Base-by-base conservation (phyloP, 2,797 vertebrate species). In the Micromesistius poutassou region DNA sequence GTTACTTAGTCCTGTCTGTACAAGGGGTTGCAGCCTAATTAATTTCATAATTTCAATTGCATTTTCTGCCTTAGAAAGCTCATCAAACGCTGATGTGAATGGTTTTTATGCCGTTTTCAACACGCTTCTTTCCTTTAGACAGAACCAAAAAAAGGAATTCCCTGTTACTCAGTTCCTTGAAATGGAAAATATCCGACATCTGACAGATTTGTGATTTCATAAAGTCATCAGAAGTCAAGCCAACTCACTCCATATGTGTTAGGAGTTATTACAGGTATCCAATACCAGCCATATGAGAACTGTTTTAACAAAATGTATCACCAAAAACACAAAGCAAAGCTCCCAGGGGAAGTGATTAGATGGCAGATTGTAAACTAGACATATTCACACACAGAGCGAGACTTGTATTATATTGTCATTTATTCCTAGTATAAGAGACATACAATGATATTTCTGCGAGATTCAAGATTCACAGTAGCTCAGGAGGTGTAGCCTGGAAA, bases 401-500 rank as follows among this genome's bases (percentile, higher is more conserved):
- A 40, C 80, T 81, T 89, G 84, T 77, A 80, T 88, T 86, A 79
- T 92, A 82, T 93, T 89, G 79, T 86, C 80, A 88, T 94, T 95
- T 94, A 93, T 94, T 94, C 92, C 91, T 94, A 91, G 89, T 93
- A 94, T 92, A 93, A 94, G 91, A 93, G 93, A 94, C 93, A 93
- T 93, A 94, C 93, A 94, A 93, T 93, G 91, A 83, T 92, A 85
- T 91, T 93, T 62, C 85, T 87, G 90, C 90, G 89, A 93, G 92
- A n/a, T n/a, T 94, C 90, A 91, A 93, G 91, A 93, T 89, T 89
- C 84, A 87, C 87, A 91, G 85, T 87, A 90, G 91, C 84, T 87
- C 82, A 89, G 87, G 87, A 89, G 87, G 88, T 83, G 74, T 75
- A 84, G 88, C 87, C 89, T 89, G 84, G 79, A 91, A 91, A 90